Base-by-base conservation (phyloP, 2,888 invertebrate genomes). In the Drosophila borealis region DNA sequence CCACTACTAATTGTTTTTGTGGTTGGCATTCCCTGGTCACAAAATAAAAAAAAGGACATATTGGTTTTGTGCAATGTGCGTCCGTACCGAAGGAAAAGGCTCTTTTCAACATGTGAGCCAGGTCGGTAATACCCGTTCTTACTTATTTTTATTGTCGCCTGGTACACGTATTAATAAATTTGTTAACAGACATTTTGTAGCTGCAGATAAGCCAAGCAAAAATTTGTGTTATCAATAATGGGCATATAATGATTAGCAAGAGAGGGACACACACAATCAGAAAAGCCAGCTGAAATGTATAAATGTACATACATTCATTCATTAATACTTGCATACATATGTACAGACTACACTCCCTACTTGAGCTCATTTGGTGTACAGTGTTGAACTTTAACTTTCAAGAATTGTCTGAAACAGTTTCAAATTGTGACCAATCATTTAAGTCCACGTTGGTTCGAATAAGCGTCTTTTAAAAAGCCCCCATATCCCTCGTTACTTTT, bases 121-220 rank as follows among this genome's bases (percentile, higher is more conserved):
- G 29, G 2, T 9, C 49, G 13, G 9, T 9, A 2, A 13, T 9
- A 33, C 13, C 19, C 8, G 8, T 34, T 25, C 9, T 17, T 29
- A 25, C 4, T 57, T 29, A 17, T 42, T 62, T 21, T 29, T 34
- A 13, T 63, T 2, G 6, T 19, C 10, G 13, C 6, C 42, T 53
- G n/a, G 33, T 33, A 17, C 17, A 11, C 29, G 11, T 41, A 41
- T 39, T 53, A 66, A 45, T 57, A 25, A 11, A 13, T 41, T 46
- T 11, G 59, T 54, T 34, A 10, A 13, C 14, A 36, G 10, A 3
- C 17, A 36, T 44, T 61, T 70, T 44, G 45, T 21, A 10, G 13
- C 42, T n/a, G 14, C 19, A 48, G 63, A 79, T 80, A 76, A 79
- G 72, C 59, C 37, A 8, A 14, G 17, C 57, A 57, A 54, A 59